Percentiles rank a stretch among this genome's conserved stretches.
phyloP scores from a whole-genome alignment of 2,888 invertebrate species.

The Acronicta psi region DNA sequence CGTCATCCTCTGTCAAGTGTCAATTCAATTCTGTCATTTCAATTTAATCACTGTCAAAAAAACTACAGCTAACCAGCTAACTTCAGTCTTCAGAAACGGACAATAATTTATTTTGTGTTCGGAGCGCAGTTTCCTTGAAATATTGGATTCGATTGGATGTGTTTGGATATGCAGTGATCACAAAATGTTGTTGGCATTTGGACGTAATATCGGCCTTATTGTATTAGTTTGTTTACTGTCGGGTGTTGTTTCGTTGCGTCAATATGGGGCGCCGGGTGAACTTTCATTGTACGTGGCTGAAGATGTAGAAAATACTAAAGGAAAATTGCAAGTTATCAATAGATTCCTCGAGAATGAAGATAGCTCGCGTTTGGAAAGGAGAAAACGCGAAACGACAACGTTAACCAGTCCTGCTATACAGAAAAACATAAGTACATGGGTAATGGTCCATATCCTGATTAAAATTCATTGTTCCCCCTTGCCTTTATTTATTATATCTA shows the following conservation, averaged over 20 bases:
- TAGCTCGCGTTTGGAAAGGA: slow-evolving; percentile 67
- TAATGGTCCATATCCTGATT: slow-evolving; percentile 78
- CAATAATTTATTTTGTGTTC: slow-evolving; percentile 9
- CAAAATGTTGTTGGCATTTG: slow-evolving; percentile 83
- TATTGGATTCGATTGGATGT: slow-evolving; percentile 68
- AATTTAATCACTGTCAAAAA: neutral
- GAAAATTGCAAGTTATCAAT: slow-evolving; percentile 75
- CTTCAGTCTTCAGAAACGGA: no score
- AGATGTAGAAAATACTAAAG: slow-evolving; percentile 59
- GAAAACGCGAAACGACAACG: slow-evolving; percentile 78
- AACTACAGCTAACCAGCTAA: slow-evolving; percentile 32
- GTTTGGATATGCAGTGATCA: slow-evolving; percentile 80
- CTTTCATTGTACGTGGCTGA: slow-evolving; percentile 81
- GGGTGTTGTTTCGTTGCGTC: slow-evolving; percentile 66
- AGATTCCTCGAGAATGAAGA: slow-evolving; percentile 63
- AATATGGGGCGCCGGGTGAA: slow-evolving; percentile 70
- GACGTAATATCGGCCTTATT: slow-evolving; percentile 73
- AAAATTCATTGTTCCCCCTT: slow-evolving; percentile 68
- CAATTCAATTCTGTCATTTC: neutral
- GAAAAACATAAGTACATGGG: slow-evolving; percentile 86
- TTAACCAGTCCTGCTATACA: slow-evolving; percentile 69
- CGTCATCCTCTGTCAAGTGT: no score
- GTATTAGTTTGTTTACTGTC: slow-evolving; percentile 72
- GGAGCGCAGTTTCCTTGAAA: slow-evolving; percentile 66
- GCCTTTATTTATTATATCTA: slow-evolving; percentile 53